phyloP scores from a whole-genome alignment of 2,113 vertebrate genomes.

The Colaptes auratus region DNA sequence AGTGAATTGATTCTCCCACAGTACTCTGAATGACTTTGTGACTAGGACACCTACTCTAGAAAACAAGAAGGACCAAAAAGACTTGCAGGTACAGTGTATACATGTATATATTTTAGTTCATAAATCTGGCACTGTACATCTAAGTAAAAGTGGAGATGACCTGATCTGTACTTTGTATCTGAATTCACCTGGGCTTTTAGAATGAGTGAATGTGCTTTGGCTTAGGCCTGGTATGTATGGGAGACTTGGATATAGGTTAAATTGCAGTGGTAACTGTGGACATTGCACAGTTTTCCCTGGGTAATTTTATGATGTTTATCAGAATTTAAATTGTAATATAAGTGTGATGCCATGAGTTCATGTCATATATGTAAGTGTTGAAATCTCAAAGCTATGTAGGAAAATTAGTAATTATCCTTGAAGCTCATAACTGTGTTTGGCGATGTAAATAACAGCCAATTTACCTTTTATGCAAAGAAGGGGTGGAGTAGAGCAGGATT shows the following conservation, averaged over 20 bases:
- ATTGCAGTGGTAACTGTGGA: not conserved
- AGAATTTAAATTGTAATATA: not conserved
- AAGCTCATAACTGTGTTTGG: not conserved
- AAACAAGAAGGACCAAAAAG: constrained; percentile 92
- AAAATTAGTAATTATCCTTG: not conserved
- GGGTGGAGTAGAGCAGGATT: not conserved
- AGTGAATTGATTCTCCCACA: constrained; percentile 65
- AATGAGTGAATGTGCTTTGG: not conserved
- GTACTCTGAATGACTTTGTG: constrained; percentile 93
- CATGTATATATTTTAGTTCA: not conserved
- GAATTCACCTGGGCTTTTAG: not conserved
- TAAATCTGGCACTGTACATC: not conserved
- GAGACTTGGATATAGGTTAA: not conserved
- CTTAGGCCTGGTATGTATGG: not conserved
- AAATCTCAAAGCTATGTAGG: not conserved
- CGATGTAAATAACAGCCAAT: not conserved
- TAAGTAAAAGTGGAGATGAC: not conserved
- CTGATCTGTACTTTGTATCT: not conserved
- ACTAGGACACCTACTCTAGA: constrained; percentile 90
- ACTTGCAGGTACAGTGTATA: constrained; percentile 87
- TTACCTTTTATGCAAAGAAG: not conserved
- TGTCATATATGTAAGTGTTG: not conserved
- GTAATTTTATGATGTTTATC: not conserved
- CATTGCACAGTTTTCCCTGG: not conserved
- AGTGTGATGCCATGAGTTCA: not conserved